Conservation (phyloP, 2,113 vertebrate species). For the Eonycteris spelaea region DNA sequence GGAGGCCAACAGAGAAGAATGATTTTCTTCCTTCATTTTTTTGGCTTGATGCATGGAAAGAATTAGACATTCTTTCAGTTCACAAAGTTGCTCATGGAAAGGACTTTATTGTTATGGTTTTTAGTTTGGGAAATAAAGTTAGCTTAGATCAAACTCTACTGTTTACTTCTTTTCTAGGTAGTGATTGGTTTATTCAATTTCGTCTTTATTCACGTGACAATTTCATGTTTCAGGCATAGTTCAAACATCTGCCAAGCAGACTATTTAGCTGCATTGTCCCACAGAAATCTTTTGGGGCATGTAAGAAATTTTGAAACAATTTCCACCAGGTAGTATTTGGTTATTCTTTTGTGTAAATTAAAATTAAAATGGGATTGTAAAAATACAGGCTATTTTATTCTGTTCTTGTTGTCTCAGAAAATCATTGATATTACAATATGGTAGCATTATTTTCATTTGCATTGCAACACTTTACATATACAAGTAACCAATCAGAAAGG, state of each 20-base stretch:
- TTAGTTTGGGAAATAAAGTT: constrained; percentile 77
- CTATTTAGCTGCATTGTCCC: not conserved
- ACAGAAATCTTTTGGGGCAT: constrained; percentile 41
- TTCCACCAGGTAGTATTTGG: constrained; percentile 71
- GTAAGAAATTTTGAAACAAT: constrained; percentile 73
- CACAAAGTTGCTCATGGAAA: constrained; percentile 75
- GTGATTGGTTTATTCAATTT: constrained; percentile 45
- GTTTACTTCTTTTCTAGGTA: not conserved
- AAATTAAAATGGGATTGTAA: constrained; percentile 25
- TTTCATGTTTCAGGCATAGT: constrained; percentile 56
- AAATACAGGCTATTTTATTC: not conserved
- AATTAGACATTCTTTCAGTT: constrained; percentile 75
- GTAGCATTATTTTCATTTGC: not conserved
- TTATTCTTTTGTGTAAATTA: constrained; percentile 65
- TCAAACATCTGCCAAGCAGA: constrained; percentile 67
- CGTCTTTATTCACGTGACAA: constrained; percentile 70
- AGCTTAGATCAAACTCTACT: constrained; percentile 60
- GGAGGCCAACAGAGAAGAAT: constrained; percentile 85
- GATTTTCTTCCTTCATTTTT: constrained; percentile 80
- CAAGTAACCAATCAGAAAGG: not conserved
- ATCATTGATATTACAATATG: not conserved
- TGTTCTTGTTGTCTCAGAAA: constrained; percentile 8
- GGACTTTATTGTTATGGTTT: constrained; percentile 77
- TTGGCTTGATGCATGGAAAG: constrained; percentile 69
- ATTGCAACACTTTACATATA: not conserved